phyloP scores from a whole-genome alignment of 2,113 vertebrate species.

The Xenus cinereus region DNA sequence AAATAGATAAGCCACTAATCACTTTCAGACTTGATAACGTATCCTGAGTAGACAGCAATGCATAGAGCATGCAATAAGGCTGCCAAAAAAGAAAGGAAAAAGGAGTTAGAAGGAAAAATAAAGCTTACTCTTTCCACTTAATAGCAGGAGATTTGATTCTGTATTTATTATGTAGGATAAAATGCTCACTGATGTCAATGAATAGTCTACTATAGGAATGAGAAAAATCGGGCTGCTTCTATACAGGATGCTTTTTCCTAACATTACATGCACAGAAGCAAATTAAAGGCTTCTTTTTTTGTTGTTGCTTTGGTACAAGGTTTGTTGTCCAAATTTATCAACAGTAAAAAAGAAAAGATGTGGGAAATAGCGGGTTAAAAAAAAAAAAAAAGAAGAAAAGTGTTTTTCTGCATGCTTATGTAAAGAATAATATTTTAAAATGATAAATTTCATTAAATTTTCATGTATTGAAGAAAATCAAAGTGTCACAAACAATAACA shows the following conservation, averaged over 20 bases:
- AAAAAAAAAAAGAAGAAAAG: background rate
- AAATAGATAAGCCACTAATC: slow-evolving; percentile 28
- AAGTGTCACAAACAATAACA: background rate
- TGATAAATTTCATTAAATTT: background rate
- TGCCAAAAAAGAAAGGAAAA: background rate
- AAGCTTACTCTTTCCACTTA: background rate
- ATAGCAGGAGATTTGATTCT: background rate
- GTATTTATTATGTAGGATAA: background rate
- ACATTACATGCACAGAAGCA: background rate
- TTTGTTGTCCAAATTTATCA: background rate
- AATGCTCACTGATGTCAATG: background rate
- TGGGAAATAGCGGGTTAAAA: background rate
- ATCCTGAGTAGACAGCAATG: slow-evolving; percentile 11
- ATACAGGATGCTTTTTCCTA: background rate
- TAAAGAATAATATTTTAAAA: background rate
- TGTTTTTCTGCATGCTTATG: background rate
- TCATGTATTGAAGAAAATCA: background rate
- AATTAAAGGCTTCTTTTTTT: background rate
- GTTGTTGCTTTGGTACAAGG: background rate
- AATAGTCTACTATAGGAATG: background rate
- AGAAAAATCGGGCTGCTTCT: background rate
- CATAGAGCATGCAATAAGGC: background rate
- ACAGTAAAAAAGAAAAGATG: background rate
- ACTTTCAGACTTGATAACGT: background rate
- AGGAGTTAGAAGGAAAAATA: background rate